phyloP scores from a whole-genome alignment of 2,797 vertebrate genomes.

The Aplochiton taeniatus region DNA sequence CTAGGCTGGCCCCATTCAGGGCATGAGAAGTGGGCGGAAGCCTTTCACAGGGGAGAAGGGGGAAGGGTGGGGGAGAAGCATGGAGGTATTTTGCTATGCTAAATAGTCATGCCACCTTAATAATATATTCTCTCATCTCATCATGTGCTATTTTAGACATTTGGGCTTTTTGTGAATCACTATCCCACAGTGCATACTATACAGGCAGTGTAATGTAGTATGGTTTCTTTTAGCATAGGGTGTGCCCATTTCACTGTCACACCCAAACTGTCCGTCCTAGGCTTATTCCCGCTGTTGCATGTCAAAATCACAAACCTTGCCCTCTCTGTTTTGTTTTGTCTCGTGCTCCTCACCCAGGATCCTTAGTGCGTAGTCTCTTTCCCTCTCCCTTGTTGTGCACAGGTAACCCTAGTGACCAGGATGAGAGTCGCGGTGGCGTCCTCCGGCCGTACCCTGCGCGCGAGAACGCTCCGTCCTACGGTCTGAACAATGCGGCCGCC shows the following conservation, averaged over 20 bases:
- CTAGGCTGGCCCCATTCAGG: not conserved
- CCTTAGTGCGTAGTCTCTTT: constrained; percentile 79
- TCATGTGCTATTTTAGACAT: too few species aligned
- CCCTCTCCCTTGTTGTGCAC: constrained; percentile 76
- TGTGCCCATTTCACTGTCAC: constrained; percentile 48
- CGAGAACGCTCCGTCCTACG: constrained; percentile 80
- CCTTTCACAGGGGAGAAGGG: constrained; percentile 6
- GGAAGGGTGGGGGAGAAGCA: constrained; percentile 45
- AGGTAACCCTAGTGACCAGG: constrained; percentile 94
- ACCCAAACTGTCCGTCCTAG: constrained; percentile 20
- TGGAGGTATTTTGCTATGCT: not conserved
- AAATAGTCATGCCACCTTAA: constrained; percentile 18
- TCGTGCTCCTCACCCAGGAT: constrained; percentile 66
- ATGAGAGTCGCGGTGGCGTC: constrained; percentile 78
- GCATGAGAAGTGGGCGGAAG: not conserved
- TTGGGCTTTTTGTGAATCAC: too few species aligned
- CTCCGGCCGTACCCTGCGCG: constrained; percentile 72
- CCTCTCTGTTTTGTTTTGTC: constrained; percentile 42
- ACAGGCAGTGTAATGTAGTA: too few species aligned
- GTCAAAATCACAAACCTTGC: constrained; percentile 47
- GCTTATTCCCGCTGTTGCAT: constrained; percentile 27
- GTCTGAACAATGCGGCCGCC: constrained; percentile 80
- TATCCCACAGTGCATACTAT: too few species aligned
- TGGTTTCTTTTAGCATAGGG: too few species aligned
- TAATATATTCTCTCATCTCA: constrained; percentile 35